Conservation (phyloP, 2,888 invertebrate species). For the Portevinia maculata region DNA sequence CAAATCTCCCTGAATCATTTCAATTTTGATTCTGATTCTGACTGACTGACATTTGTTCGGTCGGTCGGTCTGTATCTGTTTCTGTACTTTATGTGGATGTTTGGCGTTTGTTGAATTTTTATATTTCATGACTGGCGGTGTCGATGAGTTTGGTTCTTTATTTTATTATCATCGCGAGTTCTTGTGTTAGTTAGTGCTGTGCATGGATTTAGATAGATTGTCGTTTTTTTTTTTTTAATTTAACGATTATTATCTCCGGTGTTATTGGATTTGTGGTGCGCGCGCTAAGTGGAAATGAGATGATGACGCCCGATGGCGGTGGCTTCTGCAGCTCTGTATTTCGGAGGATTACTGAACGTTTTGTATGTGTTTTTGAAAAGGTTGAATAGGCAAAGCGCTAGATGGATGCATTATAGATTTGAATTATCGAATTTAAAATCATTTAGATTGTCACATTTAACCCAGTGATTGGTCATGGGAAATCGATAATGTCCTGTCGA, state of each 20-base stretch:
- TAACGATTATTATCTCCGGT: constrained; percentile 69
- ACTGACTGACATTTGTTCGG: constrained; percentile 53
- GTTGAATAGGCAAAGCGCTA: constrained; percentile 5
- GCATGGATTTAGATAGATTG: constrained; percentile 1
- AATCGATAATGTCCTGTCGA: too few relatives aligned
- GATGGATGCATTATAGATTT: constrained; percentile 30
- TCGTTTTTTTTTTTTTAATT: constrained; percentile 38
- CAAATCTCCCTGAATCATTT: constrained; percentile 56
- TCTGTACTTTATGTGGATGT: constrained; percentile 5
- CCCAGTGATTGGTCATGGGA: too few relatives aligned
- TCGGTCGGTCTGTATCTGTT: background rate
- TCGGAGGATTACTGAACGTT: constrained; percentile 35
- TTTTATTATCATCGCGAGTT: constrained; percentile 57
- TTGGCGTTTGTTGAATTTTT: constrained; percentile 50
- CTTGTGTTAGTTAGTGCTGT: constrained; percentile 16
- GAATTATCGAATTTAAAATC: constrained; percentile 43
- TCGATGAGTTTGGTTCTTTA: constrained; percentile 63
- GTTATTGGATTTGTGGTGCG: constrained; percentile 58
- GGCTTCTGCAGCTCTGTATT: constrained; percentile 27
- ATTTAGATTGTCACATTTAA: constrained; percentile 4
- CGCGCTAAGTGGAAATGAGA: constrained; percentile 65
- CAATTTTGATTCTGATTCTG: constrained; percentile 59
- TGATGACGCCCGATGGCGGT: constrained; percentile 58
- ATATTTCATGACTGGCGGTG: constrained; percentile 37
- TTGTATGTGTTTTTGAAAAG: constrained; percentile 10